These are phyloP conservation scores for Propithecus coquereli DNA, from an alignment of 2,113 vertebrate species.

Conservation along the genomic window DNA sequence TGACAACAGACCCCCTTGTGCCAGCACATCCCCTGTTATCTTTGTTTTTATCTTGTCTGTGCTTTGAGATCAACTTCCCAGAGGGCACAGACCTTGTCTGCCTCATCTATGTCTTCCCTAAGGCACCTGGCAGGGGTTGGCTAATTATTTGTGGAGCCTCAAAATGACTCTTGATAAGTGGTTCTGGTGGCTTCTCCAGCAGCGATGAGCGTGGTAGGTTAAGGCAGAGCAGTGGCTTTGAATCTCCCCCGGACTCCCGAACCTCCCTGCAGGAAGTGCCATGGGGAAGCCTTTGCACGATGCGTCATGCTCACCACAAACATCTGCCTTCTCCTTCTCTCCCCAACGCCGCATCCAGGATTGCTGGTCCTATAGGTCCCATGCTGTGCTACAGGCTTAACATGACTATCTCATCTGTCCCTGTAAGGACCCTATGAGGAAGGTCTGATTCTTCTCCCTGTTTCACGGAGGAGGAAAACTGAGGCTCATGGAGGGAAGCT, in stretches of 20 bases:
- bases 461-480: neutral
- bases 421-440: neutral
- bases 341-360: fast-evolving
- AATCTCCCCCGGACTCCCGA: fast-evolving
- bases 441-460: neutral
- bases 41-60: neutral
- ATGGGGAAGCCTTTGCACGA: neutral
- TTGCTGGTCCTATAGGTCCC: fast-evolving
- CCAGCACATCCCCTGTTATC: neutral
- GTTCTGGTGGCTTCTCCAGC: slow-evolving; percentile 28
- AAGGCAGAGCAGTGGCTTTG: neutral
- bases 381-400: neutral
- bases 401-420: neutral
- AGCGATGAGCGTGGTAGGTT: neutral
- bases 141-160: neutral
- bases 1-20: neutral
- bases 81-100: neutral
- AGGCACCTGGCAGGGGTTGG: neutral
- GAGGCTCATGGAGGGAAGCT: neutral
- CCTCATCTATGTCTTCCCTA: neutral
- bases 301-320: fast-evolving
- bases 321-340: too few species aligned
- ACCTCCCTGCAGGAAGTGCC: neutral
- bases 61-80: neutral
- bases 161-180: slow-evolving; percentile 17